Conservation (phyloP, 92 coral and sea anemone species). For the Palythoa grandis region DNA sequence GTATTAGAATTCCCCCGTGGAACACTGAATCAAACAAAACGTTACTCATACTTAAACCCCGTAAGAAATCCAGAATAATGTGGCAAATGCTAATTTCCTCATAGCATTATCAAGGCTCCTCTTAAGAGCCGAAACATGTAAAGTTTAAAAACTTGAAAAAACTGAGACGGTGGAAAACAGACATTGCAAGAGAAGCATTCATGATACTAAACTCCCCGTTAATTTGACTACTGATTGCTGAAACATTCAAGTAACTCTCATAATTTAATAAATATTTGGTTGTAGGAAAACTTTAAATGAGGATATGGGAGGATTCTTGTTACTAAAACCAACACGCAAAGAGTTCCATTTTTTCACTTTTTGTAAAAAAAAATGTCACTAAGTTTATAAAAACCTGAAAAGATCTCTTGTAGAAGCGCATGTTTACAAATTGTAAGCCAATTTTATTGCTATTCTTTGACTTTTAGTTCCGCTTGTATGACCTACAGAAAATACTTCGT, state of each 20-base stretch:
- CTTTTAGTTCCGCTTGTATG: not conserved
- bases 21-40: too few species aligned
- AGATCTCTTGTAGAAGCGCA: constrained; percentile 1
- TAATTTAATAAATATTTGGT: not conserved
- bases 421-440: not conserved
- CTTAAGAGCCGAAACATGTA: too few species aligned
- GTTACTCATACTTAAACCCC: too few species aligned
- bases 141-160: too few species aligned
- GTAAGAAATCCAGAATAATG: too few species aligned
- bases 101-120: too few species aligned
- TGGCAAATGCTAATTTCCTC: too few species aligned
- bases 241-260: not conserved
- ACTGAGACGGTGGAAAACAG: too few species aligned
- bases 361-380: not conserved
- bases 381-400: not conserved
- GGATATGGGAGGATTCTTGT: not conserved
- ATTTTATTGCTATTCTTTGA: constrained; percentile 2
- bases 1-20: too few species aligned
- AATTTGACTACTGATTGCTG: not conserved
- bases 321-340: not conserved
- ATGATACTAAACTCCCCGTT: not conserved
- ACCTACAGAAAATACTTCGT: not conserved
- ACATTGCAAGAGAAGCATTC: too few species aligned
- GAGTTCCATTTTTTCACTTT: not conserved
- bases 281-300: not conserved